Evolutionary conservation across 2,113 vertebrate species (phyloP).

Genomic region (Bos javanicus): DNA sequence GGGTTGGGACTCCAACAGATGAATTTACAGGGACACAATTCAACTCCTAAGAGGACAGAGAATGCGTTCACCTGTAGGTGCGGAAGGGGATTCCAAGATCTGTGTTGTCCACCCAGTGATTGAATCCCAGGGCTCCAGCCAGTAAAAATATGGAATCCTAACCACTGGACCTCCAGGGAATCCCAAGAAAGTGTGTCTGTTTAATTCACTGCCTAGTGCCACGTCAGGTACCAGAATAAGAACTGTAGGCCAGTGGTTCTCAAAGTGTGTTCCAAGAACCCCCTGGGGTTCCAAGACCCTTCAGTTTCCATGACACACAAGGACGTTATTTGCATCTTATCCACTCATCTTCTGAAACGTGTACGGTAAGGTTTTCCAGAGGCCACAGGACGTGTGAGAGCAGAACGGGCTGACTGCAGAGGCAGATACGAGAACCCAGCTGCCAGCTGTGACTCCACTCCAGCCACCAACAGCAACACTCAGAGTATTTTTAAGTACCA

Average conservation of each 20-base stretch:
- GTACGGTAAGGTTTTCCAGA: fast-evolving
- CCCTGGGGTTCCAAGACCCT: background rate
- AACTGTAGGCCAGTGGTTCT: background rate
- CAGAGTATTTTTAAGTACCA: background rate
- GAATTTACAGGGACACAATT: fast-evolving
- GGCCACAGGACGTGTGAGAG: fast-evolving
- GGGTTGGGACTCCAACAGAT: too few relatives aligned
- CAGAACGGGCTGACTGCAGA: fast-evolving
- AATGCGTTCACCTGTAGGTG: background rate
- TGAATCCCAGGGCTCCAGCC: background rate
- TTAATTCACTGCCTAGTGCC: too few relatives aligned
- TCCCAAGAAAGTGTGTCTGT: background rate
- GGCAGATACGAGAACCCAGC: fast-evolving
- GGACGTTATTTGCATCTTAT: background rate
- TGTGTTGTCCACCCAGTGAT: background rate
- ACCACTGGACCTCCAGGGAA: background rate
- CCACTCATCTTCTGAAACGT: fast-evolving
- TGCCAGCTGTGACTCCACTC: background rate
- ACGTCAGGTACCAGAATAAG: too few relatives aligned
- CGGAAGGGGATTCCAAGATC: background rate
- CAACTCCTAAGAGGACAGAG: background rate
- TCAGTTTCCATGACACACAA: fast-evolving
- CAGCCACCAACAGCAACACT: background rate
- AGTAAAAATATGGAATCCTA: background rate
- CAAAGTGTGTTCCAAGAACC: background rate